Base-by-base conservation (phyloP, 92 coral and sea anemone genomes). In the Heteractis magnifica region DNA sequence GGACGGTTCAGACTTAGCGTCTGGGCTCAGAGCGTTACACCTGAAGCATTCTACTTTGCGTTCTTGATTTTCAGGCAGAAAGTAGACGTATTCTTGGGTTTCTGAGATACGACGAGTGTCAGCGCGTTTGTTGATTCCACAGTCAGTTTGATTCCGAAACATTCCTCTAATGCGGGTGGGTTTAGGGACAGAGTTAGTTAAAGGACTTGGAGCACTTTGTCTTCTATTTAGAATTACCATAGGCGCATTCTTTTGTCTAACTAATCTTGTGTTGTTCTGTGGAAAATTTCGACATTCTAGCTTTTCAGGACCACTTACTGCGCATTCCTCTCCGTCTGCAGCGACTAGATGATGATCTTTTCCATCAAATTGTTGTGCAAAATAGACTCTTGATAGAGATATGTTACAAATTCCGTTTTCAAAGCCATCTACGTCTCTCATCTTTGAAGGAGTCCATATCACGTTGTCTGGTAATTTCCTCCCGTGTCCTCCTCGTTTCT, bases 341-440 rank as follows among this genome's bases (percentile, higher is more conserved):
- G 14, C 14, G 49, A 68, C 71, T 64, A 8, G 71, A 64, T 64
- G 3, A 64, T n/a, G 8, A 64, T 18, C n/a, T 18, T 9, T 64
- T 64, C 20, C 71, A 4, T 23, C 20, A 26, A n/a, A 21, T 49
- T 77, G 41, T 51, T 79, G 83, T 64, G 83, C 49, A 55, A 79
- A 79, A 60, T 79, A 79, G 7, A 79, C 83, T 60, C 83, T 79
- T 16, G 83, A 79, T 41, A 79, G 41, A 13, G 52, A 26, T 4
- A 79, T 79, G 10, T 12, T 64, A 23, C 51, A 15, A n/a, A 44
- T 6, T 59, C 55, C 0, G 56, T 50, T 65, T 20, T 52, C 7
- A 12, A 16, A 4, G 0, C 8, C 79, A 14, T 18, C 56, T 44
- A 18, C 1, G 9, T 14, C 19, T 52, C 58, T 52, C 44, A 10